Evolutionary conservation across 1,140 invertebrate species (phyloP).

Genomic region (Eueides isabella): DNA sequence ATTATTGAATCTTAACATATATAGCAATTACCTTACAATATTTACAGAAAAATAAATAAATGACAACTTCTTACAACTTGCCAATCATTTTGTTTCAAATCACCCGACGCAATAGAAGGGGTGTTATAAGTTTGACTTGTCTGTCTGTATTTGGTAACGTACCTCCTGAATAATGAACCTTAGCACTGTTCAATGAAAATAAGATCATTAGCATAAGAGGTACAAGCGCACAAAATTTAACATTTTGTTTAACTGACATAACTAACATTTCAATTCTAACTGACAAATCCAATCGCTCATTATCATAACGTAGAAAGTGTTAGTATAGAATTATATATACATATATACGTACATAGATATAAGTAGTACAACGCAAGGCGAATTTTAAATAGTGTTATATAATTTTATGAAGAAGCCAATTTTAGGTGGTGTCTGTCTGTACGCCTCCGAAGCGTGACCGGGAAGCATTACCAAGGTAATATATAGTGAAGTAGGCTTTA

Average conservation of each 20-base stretch:
- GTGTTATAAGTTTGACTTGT: too few relatives aligned
- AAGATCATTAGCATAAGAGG: too few relatives aligned
- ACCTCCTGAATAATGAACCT: too few relatives aligned
- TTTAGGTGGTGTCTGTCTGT: slow-evolving; percentile 27
- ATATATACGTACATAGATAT: neutral
- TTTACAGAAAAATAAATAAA: too few relatives aligned
- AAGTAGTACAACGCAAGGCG: slow-evolving; percentile 18
- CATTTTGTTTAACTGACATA: neutral
- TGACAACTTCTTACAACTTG: too few relatives aligned
- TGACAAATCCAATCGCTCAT: neutral
- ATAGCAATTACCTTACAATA: too few relatives aligned
- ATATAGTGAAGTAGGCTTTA: slow-evolving; percentile 40
- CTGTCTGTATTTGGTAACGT: too few relatives aligned
- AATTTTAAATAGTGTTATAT: slow-evolving; percentile 17
- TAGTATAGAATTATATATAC: neutral
- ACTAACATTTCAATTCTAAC: neutral
- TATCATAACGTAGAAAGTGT: neutral
- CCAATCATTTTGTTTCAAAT: too few relatives aligned
- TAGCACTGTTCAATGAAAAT: too few relatives aligned
- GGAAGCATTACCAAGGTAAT: slow-evolving; percentile 53
- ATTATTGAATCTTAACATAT: too few relatives aligned
- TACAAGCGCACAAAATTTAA: too few relatives aligned
- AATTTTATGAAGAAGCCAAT: slow-evolving; percentile 8
- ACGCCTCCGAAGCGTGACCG: slow-evolving; percentile 26
- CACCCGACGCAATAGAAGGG: too few relatives aligned